Evolutionary conservation across 2,797 vertebrate genomes (phyloP).

Genomic region (Mustela erminea): DNA sequence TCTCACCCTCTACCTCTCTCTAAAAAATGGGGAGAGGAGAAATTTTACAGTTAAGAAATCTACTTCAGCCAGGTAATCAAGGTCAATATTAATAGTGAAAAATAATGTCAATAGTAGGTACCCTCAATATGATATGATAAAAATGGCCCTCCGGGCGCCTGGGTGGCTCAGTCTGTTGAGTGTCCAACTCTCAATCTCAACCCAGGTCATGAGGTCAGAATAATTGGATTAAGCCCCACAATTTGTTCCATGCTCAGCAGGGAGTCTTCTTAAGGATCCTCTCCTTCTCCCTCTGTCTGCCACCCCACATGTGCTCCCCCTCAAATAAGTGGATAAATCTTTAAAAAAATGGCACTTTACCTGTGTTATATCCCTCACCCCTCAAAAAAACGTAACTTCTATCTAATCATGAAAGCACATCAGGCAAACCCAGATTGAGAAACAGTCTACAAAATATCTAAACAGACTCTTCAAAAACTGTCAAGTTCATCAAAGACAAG

Average conservation of each 20-base stretch:
- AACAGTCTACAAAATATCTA: neutral
- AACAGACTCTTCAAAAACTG: neutral
- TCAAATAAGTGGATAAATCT: neutral
- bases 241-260: neutral
- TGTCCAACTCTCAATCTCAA: neutral
- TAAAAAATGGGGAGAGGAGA: neutral
- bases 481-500: neutral
- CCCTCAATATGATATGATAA: neutral
- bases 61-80: neutral
- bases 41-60: neutral
- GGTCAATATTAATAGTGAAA: neutral
- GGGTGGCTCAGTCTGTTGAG: neutral
- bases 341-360: neutral
- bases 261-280: neutral
- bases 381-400: neutral
- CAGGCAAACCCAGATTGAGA: neutral
- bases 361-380: neutral
- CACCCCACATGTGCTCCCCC: neutral
- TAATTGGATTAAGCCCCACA: neutral
- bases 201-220: neutral
- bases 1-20: no score
- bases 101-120: neutral
- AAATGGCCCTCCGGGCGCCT: neutral
- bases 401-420: slow-evolving; percentile 10
- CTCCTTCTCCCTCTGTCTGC: neutral